Conservation (phyloP, 2,888 invertebrate species). For the Apodemia duryi region DNA sequence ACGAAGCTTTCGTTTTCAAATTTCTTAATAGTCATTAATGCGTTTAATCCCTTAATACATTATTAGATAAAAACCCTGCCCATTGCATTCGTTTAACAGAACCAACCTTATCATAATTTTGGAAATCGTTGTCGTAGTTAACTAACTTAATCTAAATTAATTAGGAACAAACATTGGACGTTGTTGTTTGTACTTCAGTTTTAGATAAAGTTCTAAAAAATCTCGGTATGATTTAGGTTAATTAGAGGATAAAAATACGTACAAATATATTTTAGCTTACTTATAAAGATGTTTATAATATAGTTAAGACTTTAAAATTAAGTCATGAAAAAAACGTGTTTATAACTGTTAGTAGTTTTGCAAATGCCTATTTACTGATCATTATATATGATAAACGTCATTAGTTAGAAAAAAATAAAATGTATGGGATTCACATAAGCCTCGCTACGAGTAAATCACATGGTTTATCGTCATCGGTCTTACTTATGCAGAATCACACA, state of each 20-base stretch:
- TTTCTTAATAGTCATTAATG: too few species aligned
- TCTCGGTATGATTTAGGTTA: not conserved
- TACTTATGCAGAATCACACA: too few species aligned
- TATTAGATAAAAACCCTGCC: not conserved
- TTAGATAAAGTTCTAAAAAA: conserved; percentile 5
- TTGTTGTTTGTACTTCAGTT: conserved; percentile 10
- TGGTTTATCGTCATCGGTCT: too few species aligned
- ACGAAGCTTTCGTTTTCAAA: too few species aligned
- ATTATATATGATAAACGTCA: too few species aligned
- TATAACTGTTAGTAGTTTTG: too few species aligned
- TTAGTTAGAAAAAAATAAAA: too few species aligned
- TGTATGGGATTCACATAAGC: too few species aligned
- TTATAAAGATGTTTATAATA: not conserved
- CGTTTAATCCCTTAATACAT: too few species aligned
- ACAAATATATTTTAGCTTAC: not conserved
- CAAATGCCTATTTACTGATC: too few species aligned
- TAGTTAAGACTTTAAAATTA: not conserved
- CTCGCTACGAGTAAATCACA: too few species aligned
- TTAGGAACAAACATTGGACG: conserved; percentile 5
- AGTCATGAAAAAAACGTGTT: too few species aligned
- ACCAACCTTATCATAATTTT: not conserved
- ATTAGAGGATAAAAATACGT: not conserved
- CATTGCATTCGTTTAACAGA: not conserved
- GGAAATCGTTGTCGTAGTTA: conserved; percentile 1
- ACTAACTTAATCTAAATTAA: conserved; percentile 1